A percentile compares a stretch with the other conserved stretches of the same genome.
Conservation (phyloP, 2,797 vertebrate species). For the Pterois miles region DNA sequence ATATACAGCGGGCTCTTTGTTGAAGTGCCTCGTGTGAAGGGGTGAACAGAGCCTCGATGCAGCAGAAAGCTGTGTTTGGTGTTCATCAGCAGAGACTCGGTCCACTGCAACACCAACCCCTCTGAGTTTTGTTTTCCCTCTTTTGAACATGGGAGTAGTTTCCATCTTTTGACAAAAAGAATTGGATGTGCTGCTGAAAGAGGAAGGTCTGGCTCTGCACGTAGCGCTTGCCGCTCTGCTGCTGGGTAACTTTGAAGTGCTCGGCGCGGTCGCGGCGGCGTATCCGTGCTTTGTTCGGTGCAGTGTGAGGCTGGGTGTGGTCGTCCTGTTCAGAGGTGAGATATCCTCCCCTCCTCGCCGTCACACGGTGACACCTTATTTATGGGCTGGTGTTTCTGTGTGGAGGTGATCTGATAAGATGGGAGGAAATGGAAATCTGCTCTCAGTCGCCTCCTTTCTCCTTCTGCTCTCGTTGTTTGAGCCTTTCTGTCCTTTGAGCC, state of each 20-base stretch:
- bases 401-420: slow-evolving; percentile 63
- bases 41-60: too few species aligned
- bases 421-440: slow-evolving; percentile 30
- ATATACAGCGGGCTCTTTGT: too few species aligned
- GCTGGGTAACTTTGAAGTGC: slow-evolving; percentile 34
- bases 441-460: not conserved
- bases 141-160: slow-evolving; percentile 24
- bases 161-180: slow-evolving; percentile 30
- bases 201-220: too few species aligned
- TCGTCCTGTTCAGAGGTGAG: slow-evolving; percentile 61
- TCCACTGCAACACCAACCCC: too few species aligned
- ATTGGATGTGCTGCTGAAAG: not conserved
- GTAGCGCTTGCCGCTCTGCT: too few species aligned
- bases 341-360: slow-evolving; percentile 33
- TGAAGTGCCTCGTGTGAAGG: too few species aligned
- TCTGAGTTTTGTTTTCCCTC: too few species aligned
- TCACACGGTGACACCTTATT: slow-evolving; percentile 35
- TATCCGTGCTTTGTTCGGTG: slow-evolving; percentile 72
- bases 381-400: slow-evolving; percentile 29
- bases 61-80: too few species aligned
- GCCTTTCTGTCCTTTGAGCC: slow-evolving; percentile 24
- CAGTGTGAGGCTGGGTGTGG: slow-evolving; percentile 62
- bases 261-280: slow-evolving; percentile 12
- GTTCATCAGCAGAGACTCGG: too few species aligned
- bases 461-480: slow-evolving; percentile 4